These are phyloP conservation scores for Cerastis leucographa DNA, from an alignment of 2,888 invertebrate genomes.

Conservation along the genomic window DNA sequence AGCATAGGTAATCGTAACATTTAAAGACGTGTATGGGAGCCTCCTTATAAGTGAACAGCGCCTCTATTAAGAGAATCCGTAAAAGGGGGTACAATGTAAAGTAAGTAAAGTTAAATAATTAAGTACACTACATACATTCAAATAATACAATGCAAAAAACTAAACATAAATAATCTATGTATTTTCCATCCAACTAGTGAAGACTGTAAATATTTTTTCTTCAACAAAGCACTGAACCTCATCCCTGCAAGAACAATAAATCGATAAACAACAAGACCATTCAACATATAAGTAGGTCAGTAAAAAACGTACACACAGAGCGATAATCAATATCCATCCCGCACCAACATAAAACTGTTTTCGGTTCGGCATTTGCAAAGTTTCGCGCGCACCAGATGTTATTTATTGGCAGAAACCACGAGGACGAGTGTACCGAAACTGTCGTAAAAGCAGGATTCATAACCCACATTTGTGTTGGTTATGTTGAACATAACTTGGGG, in stretches of 20 bases:
- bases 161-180: no score
- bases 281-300: slow-evolving; percentile 43
- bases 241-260: slow-evolving; percentile 2
- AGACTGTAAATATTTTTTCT: neutral
- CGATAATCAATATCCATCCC: slow-evolving; percentile 56
- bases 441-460: slow-evolving; percentile 73
- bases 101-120: no score
- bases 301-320: slow-evolving; percentile 48
- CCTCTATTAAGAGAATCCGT: no score
- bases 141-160: no score
- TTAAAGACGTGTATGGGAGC: no score
- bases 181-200: neutral
- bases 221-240: neutral
- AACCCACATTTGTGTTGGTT: slow-evolving; percentile 67
- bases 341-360: slow-evolving; percentile 61
- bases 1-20: no score
- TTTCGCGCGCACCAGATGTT: slow-evolving; percentile 70
- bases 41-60: no score
- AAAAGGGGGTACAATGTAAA: no score
- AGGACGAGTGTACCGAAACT: slow-evolving; percentile 64
- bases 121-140: no score
- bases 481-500: slow-evolving; percentile 49
- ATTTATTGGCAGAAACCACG: slow-evolving; percentile 70
- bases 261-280: slow-evolving; percentile 10
- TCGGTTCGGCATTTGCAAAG: slow-evolving; percentile 62